phyloP scores from a whole-genome alignment of 37 sponge, comb jelly and placozoan genomes.

The Cliona cf. orientalis region DNA sequence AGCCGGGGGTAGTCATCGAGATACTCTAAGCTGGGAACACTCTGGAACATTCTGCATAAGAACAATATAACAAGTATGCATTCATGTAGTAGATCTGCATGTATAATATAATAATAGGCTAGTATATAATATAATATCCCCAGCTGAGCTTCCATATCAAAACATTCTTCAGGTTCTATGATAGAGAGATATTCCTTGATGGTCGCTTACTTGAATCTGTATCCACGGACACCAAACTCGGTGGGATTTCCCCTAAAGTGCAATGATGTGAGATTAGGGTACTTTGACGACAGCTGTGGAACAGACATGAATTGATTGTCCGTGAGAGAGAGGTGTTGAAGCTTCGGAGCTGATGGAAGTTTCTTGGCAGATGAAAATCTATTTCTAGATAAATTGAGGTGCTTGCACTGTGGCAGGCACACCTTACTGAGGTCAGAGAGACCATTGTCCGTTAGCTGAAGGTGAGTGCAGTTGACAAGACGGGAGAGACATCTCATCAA shows the following conservation, averaged over 20 bases:
- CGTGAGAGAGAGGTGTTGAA: background rate
- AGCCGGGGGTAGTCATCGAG: background rate
- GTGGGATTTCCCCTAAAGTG: background rate
- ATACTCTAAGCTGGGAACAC: background rate
- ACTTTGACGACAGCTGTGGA: background rate
- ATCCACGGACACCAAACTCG: background rate
- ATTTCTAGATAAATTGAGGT: background rate
- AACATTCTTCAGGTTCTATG: too few relatives aligned
- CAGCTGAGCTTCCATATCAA: too few relatives aligned
- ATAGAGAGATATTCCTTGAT: too few relatives aligned
- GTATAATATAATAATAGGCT: too few relatives aligned
- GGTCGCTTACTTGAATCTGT: background rate
- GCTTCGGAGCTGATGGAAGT: background rate
- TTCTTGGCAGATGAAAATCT: background rate
- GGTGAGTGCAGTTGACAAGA: background rate
- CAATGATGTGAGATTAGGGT: background rate
- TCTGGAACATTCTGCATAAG: background rate
- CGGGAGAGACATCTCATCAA: background rate
- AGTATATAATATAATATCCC: too few relatives aligned
- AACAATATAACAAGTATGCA: background rate
- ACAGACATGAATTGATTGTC: background rate
- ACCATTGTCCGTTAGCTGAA: background rate
- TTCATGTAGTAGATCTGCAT: background rate
- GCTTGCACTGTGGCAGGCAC: background rate
- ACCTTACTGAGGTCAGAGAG: background rate